Conservation (phyloP, 2,797 vertebrate species). For the Rhynchotus rufescens region DNA sequence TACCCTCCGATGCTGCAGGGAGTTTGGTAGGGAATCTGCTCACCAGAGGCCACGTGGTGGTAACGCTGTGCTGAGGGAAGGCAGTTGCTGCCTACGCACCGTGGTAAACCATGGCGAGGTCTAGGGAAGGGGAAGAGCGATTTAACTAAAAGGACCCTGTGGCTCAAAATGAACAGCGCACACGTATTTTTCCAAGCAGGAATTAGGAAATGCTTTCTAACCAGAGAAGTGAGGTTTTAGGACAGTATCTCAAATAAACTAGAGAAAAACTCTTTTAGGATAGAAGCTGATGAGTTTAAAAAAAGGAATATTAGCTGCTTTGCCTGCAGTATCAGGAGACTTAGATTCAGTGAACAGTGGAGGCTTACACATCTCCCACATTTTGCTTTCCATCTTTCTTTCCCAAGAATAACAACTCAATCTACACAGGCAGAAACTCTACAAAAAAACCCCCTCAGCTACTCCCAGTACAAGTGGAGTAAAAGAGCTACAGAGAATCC, state of each 20-base stretch:
- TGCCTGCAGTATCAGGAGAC: not conserved
- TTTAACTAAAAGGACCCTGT: not conserved
- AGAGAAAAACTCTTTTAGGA: not conserved
- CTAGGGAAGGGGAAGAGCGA: not conserved
- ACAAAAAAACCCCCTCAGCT: not conserved
- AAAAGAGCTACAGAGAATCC: not conserved
- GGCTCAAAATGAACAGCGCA: not conserved
- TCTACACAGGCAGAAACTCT: not conserved
- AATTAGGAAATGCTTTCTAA: not conserved
- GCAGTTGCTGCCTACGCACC: not conserved
- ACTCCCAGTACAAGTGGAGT: not conserved
- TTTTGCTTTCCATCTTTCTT: not conserved
- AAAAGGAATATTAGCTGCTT: not conserved
- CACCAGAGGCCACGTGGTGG: not conserved
- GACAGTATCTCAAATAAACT: not conserved
- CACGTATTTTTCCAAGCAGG: not conserved
- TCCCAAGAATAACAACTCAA: not conserved
- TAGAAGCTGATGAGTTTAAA: not conserved
- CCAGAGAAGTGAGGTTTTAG: not conserved
- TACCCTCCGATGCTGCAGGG: rapidly evolving
- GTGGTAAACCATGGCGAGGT: not conserved
- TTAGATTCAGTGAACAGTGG: not conserved
- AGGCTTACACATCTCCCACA: not conserved
- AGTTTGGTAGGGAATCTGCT: not conserved
- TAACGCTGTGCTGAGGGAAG: not conserved